Base-by-base conservation (phyloP, 2,113 vertebrate genomes). In the Emydura subglobosa region DNA sequence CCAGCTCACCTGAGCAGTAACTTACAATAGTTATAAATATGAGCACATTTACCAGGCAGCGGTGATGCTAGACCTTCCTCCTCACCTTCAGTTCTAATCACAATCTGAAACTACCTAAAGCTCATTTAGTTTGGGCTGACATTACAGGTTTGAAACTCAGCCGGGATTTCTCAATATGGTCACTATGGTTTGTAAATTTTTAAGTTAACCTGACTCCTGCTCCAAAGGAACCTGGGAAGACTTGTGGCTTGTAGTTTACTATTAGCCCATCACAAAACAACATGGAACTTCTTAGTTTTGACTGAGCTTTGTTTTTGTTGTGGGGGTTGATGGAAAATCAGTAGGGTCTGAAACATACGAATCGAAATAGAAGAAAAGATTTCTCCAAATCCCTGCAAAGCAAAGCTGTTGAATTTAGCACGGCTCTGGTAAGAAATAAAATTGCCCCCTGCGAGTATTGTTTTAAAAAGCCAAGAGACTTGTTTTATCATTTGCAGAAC, bases 281-380 rank as follows among this genome's bases (percentile, higher is more conserved):
- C 27, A 87, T 59, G 91, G 65, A 94, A 86, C 83, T 49, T 90
- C 74, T 86, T 31, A 55, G n/a, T 76, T 94, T 83, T 83, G 29
- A 83, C 2, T 59, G 54, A 83, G 16, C 76, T 83, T 76, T 51
- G 22, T 53, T 85, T 39, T 89, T 39, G 44, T 90, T 93, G 55
- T 47, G 88, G 95, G 49, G 7, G 68, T 59, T 85, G 13, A 51
- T 93, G 34, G 76, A 93, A 96, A 89, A 72, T 10, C 19, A 59
- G 10, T 29, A 8, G 57, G 25, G 25, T 25, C 57, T 59, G 24
- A 72, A 72, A 39, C n/a, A 72, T 72, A 5, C 17, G 22, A 72
- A 72, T 72, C 10, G 34, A 72, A 72, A 72, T n/a, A 72, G 65
- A 39, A 72, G 19, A 72, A 72, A 72, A 72, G n/a, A 72, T 39